Evolutionary conservation across 2,797 vertebrate species (phyloP), one percentile per base, ranked within the genome.

Genomic region (Ambastaia sidthimunki): DNA sequence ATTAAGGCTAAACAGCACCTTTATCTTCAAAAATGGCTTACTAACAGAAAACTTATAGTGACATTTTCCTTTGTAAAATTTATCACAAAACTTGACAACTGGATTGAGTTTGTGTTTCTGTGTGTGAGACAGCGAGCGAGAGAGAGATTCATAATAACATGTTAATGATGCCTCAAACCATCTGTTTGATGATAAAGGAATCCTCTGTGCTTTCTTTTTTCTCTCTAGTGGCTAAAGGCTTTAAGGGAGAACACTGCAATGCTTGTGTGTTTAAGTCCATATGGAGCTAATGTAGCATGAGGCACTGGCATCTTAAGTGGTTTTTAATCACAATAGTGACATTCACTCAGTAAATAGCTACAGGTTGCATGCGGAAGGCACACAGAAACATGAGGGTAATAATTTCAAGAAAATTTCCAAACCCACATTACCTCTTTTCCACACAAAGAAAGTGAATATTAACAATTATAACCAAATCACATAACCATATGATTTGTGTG

Each of bases 121-220:
- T 15, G 23, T 44, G 47, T 37, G 47, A 83, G 66, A 75, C 66
- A 84, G 78, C 63, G 67, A 84, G 78, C 68, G 71, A 83, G 75
- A 79, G 85, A 79, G 81, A 81, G 48, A 75, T 47, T 78, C 4
- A 81, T 80, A 84, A 85, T 85, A 86, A 82, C 76, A 80, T 79
- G 73, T 76, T 85, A 80, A 85, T 85, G 81, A 82, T 83, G 76
- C 76, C 69, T 59, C 71, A 69, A 31, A 74, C 65, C 75, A 77
- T 77, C 75, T 77, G 75, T 57, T 57, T 77, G 37, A 69, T 77
- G 54, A 77, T 68, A 18, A 21, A 69, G 65, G 37, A 69, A 77
- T 54, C 37, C 25, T 70, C 66, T 23, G 52, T 10, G 0, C 18
- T 28, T 1, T 31, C 23, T 62, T 48, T n/a, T 62, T 68, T 63